Percentiles rank a stretch among this genome's conserved stretches.
phyloP scores from a whole-genome alignment of 2,888 invertebrate genomes.

The Synergus umbraculus region DNA sequence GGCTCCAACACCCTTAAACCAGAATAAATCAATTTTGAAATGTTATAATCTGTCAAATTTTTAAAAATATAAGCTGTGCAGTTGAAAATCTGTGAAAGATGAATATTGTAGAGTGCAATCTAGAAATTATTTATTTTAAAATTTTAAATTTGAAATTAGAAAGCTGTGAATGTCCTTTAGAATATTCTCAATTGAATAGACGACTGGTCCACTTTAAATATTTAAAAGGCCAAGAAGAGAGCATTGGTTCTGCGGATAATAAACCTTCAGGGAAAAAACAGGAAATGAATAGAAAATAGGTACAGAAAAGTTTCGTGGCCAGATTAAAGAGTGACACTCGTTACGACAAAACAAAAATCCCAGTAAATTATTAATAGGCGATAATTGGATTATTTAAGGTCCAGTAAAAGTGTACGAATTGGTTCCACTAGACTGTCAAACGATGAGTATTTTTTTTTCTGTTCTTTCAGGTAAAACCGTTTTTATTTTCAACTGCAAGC shows the following conservation, averaged over 20 bases:
- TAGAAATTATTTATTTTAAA: too few relatives aligned
- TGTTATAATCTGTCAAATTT: too few relatives aligned
- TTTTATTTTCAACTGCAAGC: constrained; percentile 10
- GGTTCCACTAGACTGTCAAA: constrained; percentile 53
- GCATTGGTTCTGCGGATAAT: not conserved
- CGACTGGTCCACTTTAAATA: not conserved
- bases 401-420: constrained; percentile 51
- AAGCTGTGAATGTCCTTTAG: too few relatives aligned
- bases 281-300: constrained; percentile 30
- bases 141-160: too few relatives aligned
- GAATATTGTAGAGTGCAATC: too few relatives aligned
- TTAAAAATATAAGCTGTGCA: too few relatives aligned
- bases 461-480: constrained; percentile 34
- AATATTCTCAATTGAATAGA: too few relatives aligned
- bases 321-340: not conserved
- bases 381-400: constrained; percentile 4
- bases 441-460: constrained; percentile 13
- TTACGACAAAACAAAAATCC: constrained; percentile 2
- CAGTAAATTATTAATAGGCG: constrained; percentile 4
- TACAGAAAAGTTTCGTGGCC: constrained; percentile 30
- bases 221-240: not conserved
- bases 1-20: too few relatives aligned
- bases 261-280: not conserved
- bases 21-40: too few relatives aligned
- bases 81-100: too few relatives aligned